Evolutionary conservation across 2,797 vertebrate species (phyloP).

Genomic region (Anguilla megastoma): DNA sequence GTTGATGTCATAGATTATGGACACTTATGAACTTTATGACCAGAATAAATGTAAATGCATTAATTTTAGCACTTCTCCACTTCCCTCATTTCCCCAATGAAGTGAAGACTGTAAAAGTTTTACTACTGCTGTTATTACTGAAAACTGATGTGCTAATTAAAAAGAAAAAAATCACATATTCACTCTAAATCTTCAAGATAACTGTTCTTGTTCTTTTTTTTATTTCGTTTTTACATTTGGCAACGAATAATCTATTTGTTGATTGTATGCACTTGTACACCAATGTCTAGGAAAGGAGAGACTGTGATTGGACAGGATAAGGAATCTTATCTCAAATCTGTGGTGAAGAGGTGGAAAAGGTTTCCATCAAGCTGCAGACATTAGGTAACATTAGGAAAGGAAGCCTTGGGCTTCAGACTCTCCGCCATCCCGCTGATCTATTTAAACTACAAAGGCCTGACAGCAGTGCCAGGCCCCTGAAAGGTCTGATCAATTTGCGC

Average conservation of each 20-base stretch:
- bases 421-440: background rate
- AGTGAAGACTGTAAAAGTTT: background rate
- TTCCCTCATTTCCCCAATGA: background rate
- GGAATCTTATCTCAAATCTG: background rate
- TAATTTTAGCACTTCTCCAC: background rate
- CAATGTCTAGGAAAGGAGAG: background rate
- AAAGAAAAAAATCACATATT: background rate
- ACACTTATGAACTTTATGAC: background rate
- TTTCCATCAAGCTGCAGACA: slow-evolving; percentile 17
- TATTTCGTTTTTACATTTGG: background rate
- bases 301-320: background rate
- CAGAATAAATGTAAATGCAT: background rate
- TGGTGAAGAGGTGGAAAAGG: slow-evolving; percentile 3
- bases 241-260: background rate
- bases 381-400: background rate
- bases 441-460: slow-evolving; percentile 4
- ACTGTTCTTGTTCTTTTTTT: background rate
- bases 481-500: slow-evolving; percentile 14
- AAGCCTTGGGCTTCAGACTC: background rate
- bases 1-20: background rate
- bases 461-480: background rate
- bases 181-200: background rate
- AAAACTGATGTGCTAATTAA: background rate
- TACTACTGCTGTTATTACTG: background rate
- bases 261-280: background rate